These are phyloP conservation scores for Cyrtodaria siliqua DNA, from an alignment of 2,888 invertebrate genomes.

Conservation along the genomic window DNA sequence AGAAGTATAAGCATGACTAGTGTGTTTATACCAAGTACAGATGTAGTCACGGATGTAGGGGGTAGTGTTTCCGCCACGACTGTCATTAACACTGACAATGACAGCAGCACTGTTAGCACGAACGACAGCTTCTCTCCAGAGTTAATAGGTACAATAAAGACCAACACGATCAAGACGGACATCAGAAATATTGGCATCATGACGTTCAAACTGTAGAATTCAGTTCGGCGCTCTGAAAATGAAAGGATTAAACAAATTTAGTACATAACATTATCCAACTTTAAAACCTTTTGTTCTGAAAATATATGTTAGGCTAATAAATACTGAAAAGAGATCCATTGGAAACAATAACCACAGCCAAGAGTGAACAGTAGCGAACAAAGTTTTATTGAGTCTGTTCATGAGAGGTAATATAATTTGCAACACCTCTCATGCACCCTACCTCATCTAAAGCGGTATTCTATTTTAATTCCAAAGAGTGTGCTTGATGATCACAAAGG, in stretches of 20 bases:
- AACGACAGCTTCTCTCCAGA: slow-evolving; percentile 68
- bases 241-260: neutral
- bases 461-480: no score
- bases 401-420: no score
- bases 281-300: no score
- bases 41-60: slow-evolving; percentile 48
- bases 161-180: slow-evolving; percentile 60
- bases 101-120: slow-evolving; percentile 64
- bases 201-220: slow-evolving; percentile 65
- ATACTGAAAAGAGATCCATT: slow-evolving; percentile 17
- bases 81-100: slow-evolving; percentile 54
- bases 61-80: slow-evolving; percentile 54
- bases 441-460: no score
- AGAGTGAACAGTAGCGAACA: no score
- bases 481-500: no score
- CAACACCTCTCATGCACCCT: no score
- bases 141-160: slow-evolving; percentile 67
- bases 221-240: slow-evolving; percentile 50
- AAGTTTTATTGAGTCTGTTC: no score
- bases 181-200: slow-evolving; percentile 64
- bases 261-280: no score
- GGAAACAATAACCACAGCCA: no score
- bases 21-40: slow-evolving; percentile 53
- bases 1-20: no score
- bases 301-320: no score